Conservation (phyloP, 2,888 invertebrate genomes). For the Sylvicola fuscatus region DNA sequence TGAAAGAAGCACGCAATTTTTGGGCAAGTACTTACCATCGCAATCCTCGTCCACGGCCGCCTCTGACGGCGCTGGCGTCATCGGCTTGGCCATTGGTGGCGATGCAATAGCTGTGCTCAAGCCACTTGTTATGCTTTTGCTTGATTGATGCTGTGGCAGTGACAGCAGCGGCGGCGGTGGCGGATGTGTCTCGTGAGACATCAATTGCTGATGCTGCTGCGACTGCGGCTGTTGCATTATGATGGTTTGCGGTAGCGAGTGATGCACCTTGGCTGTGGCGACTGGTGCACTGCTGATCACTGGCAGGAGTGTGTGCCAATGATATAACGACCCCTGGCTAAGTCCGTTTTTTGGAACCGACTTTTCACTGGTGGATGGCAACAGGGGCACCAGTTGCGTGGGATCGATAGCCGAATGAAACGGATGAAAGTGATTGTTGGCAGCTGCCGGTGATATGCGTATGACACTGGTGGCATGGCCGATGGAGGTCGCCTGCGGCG, state of each 20-base stretch:
- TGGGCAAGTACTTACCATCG: conserved; percentile 15
- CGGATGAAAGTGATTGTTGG: conserved; percentile 15
- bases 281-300: not conserved
- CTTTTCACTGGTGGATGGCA: conserved; percentile 30
- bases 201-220: not conserved
- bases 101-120: not conserved
- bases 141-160: not conserved
- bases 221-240: not conserved
- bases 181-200: not conserved
- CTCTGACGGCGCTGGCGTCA: conserved; percentile 17
- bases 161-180: not conserved
- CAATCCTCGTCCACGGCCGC: conserved; percentile 14
- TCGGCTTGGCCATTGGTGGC: conserved; percentile 13
- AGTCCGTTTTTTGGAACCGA: conserved; percentile 28
- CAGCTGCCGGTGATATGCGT: conserved; percentile 54
- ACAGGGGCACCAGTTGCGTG: conserved; percentile 53
- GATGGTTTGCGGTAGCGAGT: too few relatives aligned
- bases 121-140: not conserved
- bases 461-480: conserved; percentile 58
- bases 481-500: conserved; percentile 22
- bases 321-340: not conserved
- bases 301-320: conserved; percentile 1
- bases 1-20: too few relatives aligned
- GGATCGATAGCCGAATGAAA: conserved; percentile 57
- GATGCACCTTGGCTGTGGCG: not conserved